phyloP scores from a whole-genome alignment of 2,113 vertebrate genomes.

The Dipodomys ordii region DNA sequence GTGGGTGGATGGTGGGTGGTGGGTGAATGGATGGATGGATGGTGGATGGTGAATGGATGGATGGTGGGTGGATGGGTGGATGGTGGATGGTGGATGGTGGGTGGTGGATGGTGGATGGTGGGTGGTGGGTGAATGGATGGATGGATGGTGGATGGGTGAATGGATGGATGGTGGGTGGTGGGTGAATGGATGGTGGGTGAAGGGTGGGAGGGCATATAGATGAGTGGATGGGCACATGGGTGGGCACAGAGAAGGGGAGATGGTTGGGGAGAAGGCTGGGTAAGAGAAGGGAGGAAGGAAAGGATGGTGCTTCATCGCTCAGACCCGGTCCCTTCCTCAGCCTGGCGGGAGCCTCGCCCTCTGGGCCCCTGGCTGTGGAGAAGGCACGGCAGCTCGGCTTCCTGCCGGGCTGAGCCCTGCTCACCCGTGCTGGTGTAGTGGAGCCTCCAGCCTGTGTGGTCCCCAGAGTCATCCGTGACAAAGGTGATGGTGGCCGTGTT shows the following conservation, averaged over 20 bases:
- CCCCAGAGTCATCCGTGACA: slow-evolving; percentile 86
- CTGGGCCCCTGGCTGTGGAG: background rate
- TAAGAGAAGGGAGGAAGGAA: background rate
- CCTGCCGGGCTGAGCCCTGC: background rate
- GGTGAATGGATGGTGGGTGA: no score
- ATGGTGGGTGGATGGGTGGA: background rate
- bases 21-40: no score
- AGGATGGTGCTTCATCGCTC: background rate
- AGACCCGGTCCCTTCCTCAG: background rate
- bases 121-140: no score
- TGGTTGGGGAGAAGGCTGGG: background rate
- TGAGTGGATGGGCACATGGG: background rate
- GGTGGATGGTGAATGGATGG: no score
- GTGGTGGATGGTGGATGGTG: no score
- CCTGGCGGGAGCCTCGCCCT: background rate
- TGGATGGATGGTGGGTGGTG: no score
- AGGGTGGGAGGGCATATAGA: background rate
- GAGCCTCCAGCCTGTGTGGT: slow-evolving; percentile 90
- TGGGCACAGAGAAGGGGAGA: no score
- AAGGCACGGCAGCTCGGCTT: background rate
- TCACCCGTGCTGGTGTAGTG: slow-evolving; percentile 86
- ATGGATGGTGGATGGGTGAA: background rate
- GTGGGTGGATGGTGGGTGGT: no score
- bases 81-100: no score
- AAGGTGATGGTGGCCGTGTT: slow-evolving; percentile 85